A percentile compares a stretch with the other conserved stretches of the same genome.
Conservation (phyloP, 1,140 invertebrate species). For the Tenebrio molitor region DNA sequence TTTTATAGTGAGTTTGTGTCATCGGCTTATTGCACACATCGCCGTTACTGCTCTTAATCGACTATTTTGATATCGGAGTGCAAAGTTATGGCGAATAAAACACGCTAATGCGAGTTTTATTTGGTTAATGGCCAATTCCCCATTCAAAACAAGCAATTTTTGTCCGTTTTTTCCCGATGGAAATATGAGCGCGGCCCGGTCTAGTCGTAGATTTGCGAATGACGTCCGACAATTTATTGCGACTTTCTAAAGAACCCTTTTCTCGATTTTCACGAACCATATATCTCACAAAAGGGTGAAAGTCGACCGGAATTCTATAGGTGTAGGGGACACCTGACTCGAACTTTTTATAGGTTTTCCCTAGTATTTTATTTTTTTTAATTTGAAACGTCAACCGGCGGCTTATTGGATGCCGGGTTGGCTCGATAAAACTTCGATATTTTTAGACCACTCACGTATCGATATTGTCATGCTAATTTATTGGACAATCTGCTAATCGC, state of each 20-base stretch:
- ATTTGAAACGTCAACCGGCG: conserved; percentile 6
- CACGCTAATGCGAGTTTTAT: conserved; percentile 52
- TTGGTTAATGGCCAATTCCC: conserved; percentile 55
- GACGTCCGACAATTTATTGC: conserved; percentile 13
- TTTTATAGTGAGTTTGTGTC: conserved; percentile 54
- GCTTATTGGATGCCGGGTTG: no score
- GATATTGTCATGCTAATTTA: no score
- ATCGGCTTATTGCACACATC: conserved; percentile 54
- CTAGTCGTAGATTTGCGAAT: conserved; percentile 1
- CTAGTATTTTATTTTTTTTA: conserved; percentile 27
- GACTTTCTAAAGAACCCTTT: conserved; percentile 37
- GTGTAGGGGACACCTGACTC: conserved; percentile 7
- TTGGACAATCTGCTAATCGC: no score
- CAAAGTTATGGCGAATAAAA: conserved; percentile 52
- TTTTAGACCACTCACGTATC: no score
- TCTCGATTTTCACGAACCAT: conserved; percentile 17
- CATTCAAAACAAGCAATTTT: conserved; percentile 46
- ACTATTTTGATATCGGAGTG: conserved; percentile 55
- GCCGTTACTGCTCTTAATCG: conserved; percentile 54
- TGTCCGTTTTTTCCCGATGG: conserved; percentile 2
- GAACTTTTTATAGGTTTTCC: conserved; percentile 4
- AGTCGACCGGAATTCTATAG: conserved; percentile 17
- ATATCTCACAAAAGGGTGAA: conserved; percentile 25
- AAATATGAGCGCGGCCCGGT: conserved; percentile 23
- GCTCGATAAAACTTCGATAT: no score